Evolutionary conservation across 37 sponge, comb jelly and placozoan species (phyloP).

Genomic region (Cliona cf. orientalis): DNA sequence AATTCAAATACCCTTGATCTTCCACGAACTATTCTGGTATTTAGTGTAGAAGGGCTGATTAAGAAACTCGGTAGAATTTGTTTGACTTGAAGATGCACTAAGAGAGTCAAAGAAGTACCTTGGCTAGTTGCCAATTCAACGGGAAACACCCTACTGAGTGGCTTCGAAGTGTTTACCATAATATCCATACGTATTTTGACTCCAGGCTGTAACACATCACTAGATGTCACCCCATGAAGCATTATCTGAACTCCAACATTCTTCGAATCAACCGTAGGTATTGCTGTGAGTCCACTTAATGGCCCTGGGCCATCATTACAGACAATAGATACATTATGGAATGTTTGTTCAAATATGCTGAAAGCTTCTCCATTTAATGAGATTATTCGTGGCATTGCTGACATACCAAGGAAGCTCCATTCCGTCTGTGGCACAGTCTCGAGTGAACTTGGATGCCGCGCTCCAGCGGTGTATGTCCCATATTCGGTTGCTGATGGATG

Average conservation of each 20-base stretch:
- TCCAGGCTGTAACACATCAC: neutral
- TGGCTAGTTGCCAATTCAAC: neutral
- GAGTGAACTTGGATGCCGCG: conserved; percentile 16
- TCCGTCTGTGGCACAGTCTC: neutral
- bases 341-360: conserved; percentile 10
- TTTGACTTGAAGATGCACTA: conserved; percentile 3
- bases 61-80: conserved; percentile 35
- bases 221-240: neutral
- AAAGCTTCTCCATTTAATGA: conserved; percentile 1
- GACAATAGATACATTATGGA: conserved; percentile 25
- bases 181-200: conserved; percentile 15
- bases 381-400: conserved; percentile 2
- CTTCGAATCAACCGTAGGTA: neutral
- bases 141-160: conserved; percentile 7
- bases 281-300: conserved; percentile 3
- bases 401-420: conserved; percentile 39
- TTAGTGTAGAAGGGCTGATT: conserved; percentile 18
- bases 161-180: neutral
- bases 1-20: conserved; percentile 20
- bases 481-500: conserved; percentile 38
- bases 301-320: conserved; percentile 46
- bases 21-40: conserved; percentile 38
- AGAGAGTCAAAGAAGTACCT: neutral
- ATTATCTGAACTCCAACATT: neutral
- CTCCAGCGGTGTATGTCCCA: conserved; percentile 27